phyloP scores from a whole-genome alignment of 2,113 vertebrate genomes.

The Cheilinus undulatus region DNA sequence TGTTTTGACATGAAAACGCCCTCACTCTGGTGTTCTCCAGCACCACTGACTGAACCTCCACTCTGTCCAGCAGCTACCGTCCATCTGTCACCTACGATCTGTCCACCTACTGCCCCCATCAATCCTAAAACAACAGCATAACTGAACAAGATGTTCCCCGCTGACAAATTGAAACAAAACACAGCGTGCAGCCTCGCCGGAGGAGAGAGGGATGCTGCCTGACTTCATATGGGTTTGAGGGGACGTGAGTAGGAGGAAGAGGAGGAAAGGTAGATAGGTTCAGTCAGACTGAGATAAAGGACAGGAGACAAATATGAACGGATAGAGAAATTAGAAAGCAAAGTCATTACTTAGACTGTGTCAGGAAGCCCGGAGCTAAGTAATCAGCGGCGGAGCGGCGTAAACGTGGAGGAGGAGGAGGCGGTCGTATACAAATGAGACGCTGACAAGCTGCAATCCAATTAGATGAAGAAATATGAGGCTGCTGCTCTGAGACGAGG shows the following conservation, averaged over 20 bases:
- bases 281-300: slow-evolving; percentile 21
- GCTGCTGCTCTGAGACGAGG: slow-evolving; percentile 48
- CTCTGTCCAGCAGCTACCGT: slow-evolving; percentile 41
- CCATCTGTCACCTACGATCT: slow-evolving; percentile 54
- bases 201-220: slow-evolving; percentile 21
- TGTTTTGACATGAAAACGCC: too few species aligned
- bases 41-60: slow-evolving; percentile 23
- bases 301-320: slow-evolving; percentile 38
- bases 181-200: slow-evolving; percentile 4
- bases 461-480: slow-evolving; percentile 82
- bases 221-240: slow-evolving; percentile 18
- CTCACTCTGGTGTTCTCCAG: slow-evolving; percentile 10
- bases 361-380: slow-evolving; percentile 47
- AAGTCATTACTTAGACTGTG: slow-evolving; percentile 46
- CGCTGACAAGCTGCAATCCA: slow-evolving; percentile 72
- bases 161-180: slow-evolving; percentile 25
- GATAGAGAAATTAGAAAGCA: slow-evolving; percentile 29
- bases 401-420: slow-evolving; percentile 62
- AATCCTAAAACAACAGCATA: slow-evolving; percentile 20
- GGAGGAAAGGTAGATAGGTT: background rate
- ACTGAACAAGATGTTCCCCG: slow-evolving; percentile 37
- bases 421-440: slow-evolving; percentile 68
- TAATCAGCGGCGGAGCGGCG: slow-evolving; percentile 50
- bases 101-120: slow-evolving; percentile 47
- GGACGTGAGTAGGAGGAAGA: background rate